Evolutionary conservation across 2,888 invertebrate species (phyloP).

Genomic region (Esperia sulphurella): DNA sequence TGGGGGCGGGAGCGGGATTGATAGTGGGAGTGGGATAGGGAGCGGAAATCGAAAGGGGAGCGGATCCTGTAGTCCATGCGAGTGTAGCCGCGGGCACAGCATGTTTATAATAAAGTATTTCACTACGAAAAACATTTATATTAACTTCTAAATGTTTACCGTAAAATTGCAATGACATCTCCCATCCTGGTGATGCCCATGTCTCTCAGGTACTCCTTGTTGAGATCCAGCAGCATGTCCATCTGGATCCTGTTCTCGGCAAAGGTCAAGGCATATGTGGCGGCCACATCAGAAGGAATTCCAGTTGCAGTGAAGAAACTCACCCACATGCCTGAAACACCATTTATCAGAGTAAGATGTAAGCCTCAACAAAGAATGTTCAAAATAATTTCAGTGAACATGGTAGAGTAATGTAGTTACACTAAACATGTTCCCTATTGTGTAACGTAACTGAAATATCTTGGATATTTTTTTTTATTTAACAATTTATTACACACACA

Average conservation of each 20-base stretch:
- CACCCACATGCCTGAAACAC: constrained; percentile 86
- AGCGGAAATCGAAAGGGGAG: no score
- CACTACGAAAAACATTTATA: no score
- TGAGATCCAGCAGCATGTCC: constrained; percentile 92
- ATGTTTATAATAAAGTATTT: no score
- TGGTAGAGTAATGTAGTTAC: no score
- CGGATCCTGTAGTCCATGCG: no score
- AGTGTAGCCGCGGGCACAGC: no score
- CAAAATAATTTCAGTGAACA: no score
- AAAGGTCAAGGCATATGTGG: constrained; percentile 91
- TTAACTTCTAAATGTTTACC: constrained; percentile 65
- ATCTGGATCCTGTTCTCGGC: constrained; percentile 91
- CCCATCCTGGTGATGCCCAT: constrained; percentile 91
- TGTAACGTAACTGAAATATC: no score
- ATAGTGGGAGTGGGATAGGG: no score
- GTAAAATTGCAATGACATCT: constrained; percentile 85
- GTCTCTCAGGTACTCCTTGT: constrained; percentile 91
- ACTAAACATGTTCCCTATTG: no score
- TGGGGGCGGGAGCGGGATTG: no score
- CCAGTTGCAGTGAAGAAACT: constrained; percentile 92
- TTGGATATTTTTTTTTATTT: neutral
- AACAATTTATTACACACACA: no score
- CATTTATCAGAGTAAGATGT: constrained; percentile 3
- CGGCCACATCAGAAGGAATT: constrained; percentile 87
- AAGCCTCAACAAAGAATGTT: neutral